Evolutionary conservation across 2,113 vertebrate species (phyloP).

Genomic region (Mustela lutreola): DNA sequence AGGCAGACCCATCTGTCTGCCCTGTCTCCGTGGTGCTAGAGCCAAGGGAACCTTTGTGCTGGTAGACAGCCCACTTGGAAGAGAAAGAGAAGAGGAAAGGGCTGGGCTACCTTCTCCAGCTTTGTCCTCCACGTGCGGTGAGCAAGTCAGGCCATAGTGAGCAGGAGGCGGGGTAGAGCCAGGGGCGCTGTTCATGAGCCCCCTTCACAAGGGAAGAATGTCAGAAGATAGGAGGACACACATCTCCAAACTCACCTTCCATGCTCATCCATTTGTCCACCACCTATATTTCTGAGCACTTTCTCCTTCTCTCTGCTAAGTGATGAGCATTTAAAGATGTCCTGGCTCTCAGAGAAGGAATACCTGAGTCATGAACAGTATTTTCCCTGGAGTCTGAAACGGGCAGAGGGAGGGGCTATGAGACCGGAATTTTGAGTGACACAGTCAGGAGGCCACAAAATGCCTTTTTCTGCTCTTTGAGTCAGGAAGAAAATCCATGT

Average conservation of each 20-base stretch:
- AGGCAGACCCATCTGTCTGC: not conserved
- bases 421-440: not conserved
- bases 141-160: not conserved
- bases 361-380: not conserved
- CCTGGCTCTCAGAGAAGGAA: not conserved
- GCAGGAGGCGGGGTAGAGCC: not conserved
- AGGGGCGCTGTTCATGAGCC: not conserved
- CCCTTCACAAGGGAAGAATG: no score
- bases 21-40: not conserved
- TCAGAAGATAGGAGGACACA: not conserved
- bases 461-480: not conserved
- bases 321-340: not conserved
- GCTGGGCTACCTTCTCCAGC: not conserved
- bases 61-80: not conserved
- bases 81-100: not conserved
- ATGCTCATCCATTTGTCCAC: not conserved
- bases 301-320: not conserved
- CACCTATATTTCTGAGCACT: not conserved
- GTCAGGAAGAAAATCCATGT: not conserved
- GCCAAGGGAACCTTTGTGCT: not conserved
- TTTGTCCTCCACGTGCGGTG: not conserved
- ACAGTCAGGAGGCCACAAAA: not conserved
- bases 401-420: not conserved
- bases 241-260: not conserved
- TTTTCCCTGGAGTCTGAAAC: not conserved